A percentile compares a stretch with the other conserved stretches of the same genome.
These are phyloP conservation scores for Eupithecia vulgata DNA, from an alignment of 2,888 invertebrate genomes.

Conservation along the genomic window DNA sequence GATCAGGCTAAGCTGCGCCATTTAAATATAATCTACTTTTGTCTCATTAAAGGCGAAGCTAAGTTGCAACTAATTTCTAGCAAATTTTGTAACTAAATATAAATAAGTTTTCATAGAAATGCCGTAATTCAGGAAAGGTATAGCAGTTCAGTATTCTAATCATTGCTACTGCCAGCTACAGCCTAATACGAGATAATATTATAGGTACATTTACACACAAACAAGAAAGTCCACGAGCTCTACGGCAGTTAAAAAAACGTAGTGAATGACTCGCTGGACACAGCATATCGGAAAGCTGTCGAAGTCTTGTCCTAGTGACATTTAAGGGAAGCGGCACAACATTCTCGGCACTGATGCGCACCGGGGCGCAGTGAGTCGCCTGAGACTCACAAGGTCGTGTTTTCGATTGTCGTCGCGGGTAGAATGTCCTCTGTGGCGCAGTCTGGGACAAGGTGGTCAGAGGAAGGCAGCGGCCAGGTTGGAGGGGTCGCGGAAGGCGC, in stretches of 20 bases:
- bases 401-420: not conserved
- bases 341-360: not conserved
- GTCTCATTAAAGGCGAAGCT: not conserved
- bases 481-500: conserved; percentile 28
- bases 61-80: not conserved
- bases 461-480: conserved; percentile 24
- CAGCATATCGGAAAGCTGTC: not conserved
- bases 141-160: not conserved
- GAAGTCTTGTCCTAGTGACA: not conserved
- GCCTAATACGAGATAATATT: not conserved
- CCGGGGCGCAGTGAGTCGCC: not conserved
- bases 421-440: not conserved
- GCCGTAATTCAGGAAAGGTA: not conserved
- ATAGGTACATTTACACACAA: not conserved
- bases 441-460: not conserved
- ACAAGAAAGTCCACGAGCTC: not conserved
- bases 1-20: not conserved
- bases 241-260: not conserved
- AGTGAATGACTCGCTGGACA: not conserved
- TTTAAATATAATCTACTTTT: not conserved
- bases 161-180: not conserved
- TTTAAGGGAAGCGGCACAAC: not conserved
- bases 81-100: not conserved
- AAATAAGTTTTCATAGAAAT: not conserved
- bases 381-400: not conserved